Evolutionary conservation across 2,888 invertebrate genomes (phyloP), one percentile per base, ranked within the genome.

Genomic region (Chymomyza procnemis): DNA sequence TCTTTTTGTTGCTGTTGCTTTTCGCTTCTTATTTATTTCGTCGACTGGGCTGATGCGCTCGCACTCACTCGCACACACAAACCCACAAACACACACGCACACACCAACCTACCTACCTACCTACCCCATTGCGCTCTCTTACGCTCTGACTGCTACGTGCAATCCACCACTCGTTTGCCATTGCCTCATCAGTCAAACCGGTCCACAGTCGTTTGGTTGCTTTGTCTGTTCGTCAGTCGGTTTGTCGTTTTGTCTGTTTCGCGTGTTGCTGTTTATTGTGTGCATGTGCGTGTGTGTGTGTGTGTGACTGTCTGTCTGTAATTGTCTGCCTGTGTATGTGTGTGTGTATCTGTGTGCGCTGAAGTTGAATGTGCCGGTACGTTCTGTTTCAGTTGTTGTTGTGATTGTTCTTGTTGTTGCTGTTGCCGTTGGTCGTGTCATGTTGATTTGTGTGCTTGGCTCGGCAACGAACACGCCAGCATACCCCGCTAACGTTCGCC

Each of bases 321-420:
- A 26, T 26, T 64, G 34, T 58, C 58, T 22, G 67, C 12, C 14
- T 72, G 68, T 69, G 64, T 71, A 69, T 65, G 71, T 48, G 69
- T 74, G 41, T 73, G 75, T 6, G n/a, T n/a, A n/a, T n/a, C n/a
- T n/a, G n/a, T 85, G 76, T 79, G 71, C 69, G 77, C 75, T 80
- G 79, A 83, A 86, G 86, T 86, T 81, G 85, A 84, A 84, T 84
- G 83, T 79, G 85, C 85, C 87, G 85, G 83, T 83, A 83, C 66
- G 71, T 77, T 68, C 61, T 59, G 59, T 54, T 72, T 55, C 56
- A 60, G 52, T 56, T 75, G 66, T 71, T 74, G 67, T 71, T 26
- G 66, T 71, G 73, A 66, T 71, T 26, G 47, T 56, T 75, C 64
- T 71, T 74, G 66, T 71, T 60, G 73, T 70, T 83, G 79, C 69